These are phyloP conservation scores for Zaprionus lachaisei DNA, from an alignment of 1,140 invertebrate genomes.

Conservation along the genomic window DNA sequence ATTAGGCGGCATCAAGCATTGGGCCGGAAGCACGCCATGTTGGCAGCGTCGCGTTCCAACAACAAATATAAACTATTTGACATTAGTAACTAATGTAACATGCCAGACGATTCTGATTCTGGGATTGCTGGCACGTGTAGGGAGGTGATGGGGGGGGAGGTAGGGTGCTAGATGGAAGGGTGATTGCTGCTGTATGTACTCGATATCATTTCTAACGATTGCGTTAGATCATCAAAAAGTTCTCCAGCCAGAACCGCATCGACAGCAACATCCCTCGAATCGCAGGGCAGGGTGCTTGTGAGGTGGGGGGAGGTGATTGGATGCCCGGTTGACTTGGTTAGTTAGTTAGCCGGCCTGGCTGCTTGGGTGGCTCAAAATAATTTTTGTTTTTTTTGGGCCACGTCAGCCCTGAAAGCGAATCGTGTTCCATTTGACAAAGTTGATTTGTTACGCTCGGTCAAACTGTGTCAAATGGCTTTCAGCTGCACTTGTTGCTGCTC, in stretches of 20 bases:
- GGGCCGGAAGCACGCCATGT: slow-evolving; percentile 52
- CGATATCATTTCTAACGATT: slow-evolving; percentile 23
- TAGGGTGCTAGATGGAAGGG: background rate
- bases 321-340: slow-evolving; percentile 1
- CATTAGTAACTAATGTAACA: slow-evolving; percentile 47
- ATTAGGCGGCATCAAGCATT: slow-evolving; percentile 27
- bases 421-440: slow-evolving; percentile 66
- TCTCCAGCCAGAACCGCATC: slow-evolving; percentile 2
- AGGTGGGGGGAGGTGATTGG: background rate
- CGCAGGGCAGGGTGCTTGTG: background rate
- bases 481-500: slow-evolving; percentile 60
- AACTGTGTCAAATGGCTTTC: slow-evolving; percentile 78
- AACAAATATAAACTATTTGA: slow-evolving; percentile 51
- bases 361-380: background rate
- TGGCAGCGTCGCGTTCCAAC: slow-evolving; percentile 45
- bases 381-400: slow-evolving; percentile 38
- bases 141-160: background rate
- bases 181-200: background rate
- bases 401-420: slow-evolving; percentile 56
- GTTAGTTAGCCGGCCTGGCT: background rate
- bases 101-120: slow-evolving; percentile 2
- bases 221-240: slow-evolving; percentile 38
- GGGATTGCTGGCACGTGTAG: background rate
- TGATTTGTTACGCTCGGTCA: slow-evolving; percentile 76
- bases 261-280: background rate